phyloP scores from a whole-genome alignment of 2,888 invertebrate species.

The Ecliptopera silaceata region DNA sequence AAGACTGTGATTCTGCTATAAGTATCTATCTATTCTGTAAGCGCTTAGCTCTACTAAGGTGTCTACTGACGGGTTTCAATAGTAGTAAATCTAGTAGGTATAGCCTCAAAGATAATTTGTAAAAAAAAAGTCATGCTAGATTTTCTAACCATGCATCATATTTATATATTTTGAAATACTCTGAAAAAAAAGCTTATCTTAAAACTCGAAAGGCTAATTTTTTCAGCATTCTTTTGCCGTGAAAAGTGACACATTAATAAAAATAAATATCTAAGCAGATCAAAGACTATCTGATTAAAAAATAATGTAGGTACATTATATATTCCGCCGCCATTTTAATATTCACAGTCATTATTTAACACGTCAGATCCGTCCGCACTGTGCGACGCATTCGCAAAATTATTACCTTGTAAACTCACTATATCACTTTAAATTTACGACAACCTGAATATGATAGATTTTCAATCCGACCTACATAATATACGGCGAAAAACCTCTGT shows the following conservation, averaged over 20 bases:
- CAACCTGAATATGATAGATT: slow-evolving; percentile 83
- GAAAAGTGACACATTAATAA: too few species aligned
- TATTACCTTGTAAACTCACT: slow-evolving; percentile 80
- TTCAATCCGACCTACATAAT: slow-evolving; percentile 79
- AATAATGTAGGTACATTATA: slow-evolving; percentile 42
- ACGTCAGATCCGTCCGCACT: slow-evolving; percentile 80
- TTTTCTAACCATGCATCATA: too few species aligned
- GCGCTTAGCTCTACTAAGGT: background rate
- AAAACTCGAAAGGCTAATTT: too few species aligned
- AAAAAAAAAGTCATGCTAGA: too few species aligned
- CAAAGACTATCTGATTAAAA: background rate
- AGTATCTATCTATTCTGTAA: too few species aligned
- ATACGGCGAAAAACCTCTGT: slow-evolving; percentile 78
- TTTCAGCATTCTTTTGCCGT: too few species aligned
- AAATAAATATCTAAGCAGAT: too few species aligned
- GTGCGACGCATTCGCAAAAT: slow-evolving; percentile 75
- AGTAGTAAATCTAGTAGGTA: too few species aligned
- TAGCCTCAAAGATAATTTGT: too few species aligned
- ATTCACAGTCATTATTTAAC: slow-evolving; percentile 77
- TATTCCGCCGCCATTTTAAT: slow-evolving; percentile 74
- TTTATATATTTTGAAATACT: too few species aligned
- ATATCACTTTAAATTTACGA: slow-evolving; percentile 81
- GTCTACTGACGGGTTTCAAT: too few species aligned
- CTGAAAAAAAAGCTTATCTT: too few species aligned
- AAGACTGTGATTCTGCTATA: slow-evolving; percentile 42